phyloP scores from a whole-genome alignment of 2,113 vertebrate species.

The Spermophilus dauricus region DNA sequence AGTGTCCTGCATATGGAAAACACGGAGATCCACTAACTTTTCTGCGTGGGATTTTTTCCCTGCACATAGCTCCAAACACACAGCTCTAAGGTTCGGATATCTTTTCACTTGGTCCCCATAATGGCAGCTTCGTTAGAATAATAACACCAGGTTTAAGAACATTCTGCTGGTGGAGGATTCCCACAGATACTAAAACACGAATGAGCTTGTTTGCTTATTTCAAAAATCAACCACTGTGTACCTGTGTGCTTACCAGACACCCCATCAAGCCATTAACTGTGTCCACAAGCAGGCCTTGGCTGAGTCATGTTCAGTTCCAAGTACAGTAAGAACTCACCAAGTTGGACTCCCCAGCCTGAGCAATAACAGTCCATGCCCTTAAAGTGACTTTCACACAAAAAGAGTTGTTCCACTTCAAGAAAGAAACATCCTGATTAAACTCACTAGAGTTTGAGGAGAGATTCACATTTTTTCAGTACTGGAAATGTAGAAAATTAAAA shows the following conservation, averaged over 20 bases:
- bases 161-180: not conserved
- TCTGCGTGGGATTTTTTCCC: not conserved
- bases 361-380: not conserved
- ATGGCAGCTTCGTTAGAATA: not conserved
- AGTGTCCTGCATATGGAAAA: not conserved
- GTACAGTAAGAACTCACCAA: not conserved
- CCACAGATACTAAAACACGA: not conserved
- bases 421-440: not conserved
- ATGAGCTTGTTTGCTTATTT: not conserved
- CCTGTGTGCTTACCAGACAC: not conserved
- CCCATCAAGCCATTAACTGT: not conserved
- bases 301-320: not conserved
- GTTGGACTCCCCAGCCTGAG: not conserved
- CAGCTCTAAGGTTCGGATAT: not conserved
- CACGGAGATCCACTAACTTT: not conserved
- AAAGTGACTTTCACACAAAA: not conserved
- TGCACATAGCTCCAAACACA: not conserved
- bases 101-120: not conserved
- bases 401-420: not conserved
- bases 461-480: not conserved
- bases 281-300: not conserved
- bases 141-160: not conserved
- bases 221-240: not conserved
- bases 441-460: not conserved
- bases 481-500: slow-evolving; percentile 12